Base-by-base conservation (phyloP, 2,888 invertebrate species). In the Oxystoma pomonae region DNA sequence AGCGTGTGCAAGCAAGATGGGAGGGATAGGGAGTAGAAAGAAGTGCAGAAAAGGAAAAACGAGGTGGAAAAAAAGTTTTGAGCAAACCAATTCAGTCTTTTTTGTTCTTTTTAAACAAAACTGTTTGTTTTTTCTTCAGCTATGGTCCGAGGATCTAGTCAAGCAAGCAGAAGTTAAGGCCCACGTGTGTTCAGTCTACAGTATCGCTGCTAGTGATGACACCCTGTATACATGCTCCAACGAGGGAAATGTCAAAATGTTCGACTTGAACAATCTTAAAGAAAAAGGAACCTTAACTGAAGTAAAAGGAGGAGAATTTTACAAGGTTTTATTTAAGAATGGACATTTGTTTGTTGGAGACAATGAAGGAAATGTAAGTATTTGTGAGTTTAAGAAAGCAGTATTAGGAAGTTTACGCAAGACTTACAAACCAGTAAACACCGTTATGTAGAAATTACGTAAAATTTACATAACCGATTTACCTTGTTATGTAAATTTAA, bases 181-280 rank as follows among this genome's bases (percentile, higher is more conserved):
- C 2, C 88, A 89, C 73, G 81, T 81, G 7, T 85, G 85, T 16
- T 86, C 87, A 62, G 80, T 85, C 53, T 87, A 84, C 76, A 84
- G 85, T n/a, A 69, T 89, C 64, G 82, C 85, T n/a, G 83, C 84
- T 0, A 80, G 79, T 17, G 81, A 81, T 17, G 81, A 82, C 22
- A 81, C 84, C 5, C 70, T 84, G 1, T 89, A 85, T 75, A 85
- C 88, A 0, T 82, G 86, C 52, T 88, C 88, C 1, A 87, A 86
- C 66, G 89, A 89, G 70, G 86, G 86, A 1, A 85, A 84, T 2
- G 81, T 88, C 19, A 83, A 83, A 71, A 80, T 84, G 1, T 89
- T 87, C 86, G 79, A 82, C 17, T 71, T 82, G 7, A 77, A 81
- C 3, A 84, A 81, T 1, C 72, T 80, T n/a, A 70, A 77, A 63